phyloP scores from a whole-genome alignment of 2,797 vertebrate species.

The Leptoclinus maculatus region DNA sequence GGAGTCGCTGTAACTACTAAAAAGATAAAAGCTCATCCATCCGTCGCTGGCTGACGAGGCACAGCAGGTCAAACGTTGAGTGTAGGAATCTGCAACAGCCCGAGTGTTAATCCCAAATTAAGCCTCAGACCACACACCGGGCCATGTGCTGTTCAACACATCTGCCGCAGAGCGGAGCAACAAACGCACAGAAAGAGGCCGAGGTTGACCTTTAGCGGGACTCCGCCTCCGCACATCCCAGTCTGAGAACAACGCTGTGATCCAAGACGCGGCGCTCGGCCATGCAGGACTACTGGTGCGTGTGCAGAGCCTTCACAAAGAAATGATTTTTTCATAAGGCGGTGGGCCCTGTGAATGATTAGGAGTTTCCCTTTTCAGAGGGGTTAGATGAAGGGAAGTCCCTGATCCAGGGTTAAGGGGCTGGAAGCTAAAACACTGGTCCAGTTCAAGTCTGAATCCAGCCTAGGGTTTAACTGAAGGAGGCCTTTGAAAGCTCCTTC shows the following conservation, averaged over 20 bases:
- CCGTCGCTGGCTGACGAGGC: conserved; percentile 38
- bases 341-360: too few species aligned
- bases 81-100: conserved; percentile 75
- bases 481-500: conserved; percentile 3
- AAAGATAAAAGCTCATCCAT: conserved; percentile 66
- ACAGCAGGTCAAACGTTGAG: conserved; percentile 58
- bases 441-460: neutral
- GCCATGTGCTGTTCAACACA: conserved; percentile 64
- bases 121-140: conserved; percentile 59
- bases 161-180: conserved; percentile 19
- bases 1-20: conserved; percentile 46
- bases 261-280: conserved; percentile 7
- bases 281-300: neutral
- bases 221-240: conserved; percentile 17
- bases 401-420: neutral
- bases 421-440: neutral
- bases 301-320: neutral
- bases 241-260: conserved; percentile 35
- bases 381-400: neutral
- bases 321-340: neutral
- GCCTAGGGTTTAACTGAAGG: neutral
- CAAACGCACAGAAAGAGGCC: conserved; percentile 10
- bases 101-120: conserved; percentile 76
- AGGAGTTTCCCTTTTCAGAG: neutral
- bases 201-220: conserved; percentile 51